phyloP scores from a whole-genome alignment of 2,113 vertebrate genomes.

The Sprattus sprattus region DNA sequence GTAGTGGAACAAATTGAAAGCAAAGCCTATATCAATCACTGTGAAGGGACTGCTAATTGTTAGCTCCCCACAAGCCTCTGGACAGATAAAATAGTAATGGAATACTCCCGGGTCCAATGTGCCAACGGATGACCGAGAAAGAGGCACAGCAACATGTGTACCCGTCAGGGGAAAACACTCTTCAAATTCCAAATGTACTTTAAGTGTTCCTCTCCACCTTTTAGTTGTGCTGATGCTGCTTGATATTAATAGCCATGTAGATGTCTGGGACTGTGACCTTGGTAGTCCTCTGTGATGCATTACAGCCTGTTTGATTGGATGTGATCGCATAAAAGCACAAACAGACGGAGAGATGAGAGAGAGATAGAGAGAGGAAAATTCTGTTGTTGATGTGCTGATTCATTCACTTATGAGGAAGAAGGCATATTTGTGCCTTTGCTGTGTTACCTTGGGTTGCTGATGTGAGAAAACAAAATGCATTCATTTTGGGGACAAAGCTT shows the following conservation, averaged over 20 bases:
- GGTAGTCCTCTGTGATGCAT: slow-evolving; percentile 8
- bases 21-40: slow-evolving; percentile 98
- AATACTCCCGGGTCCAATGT: slow-evolving; percentile 86
- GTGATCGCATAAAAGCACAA: not conserved
- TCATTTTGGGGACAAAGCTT: slow-evolving; percentile 60
- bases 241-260: slow-evolving; percentile 3
- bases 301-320: slow-evolving; percentile 8
- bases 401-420: not conserved
- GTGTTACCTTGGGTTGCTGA: slow-evolving; percentile 24
- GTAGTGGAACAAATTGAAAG: slow-evolving; percentile 99
- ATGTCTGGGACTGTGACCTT: not conserved
- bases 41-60: slow-evolving; percentile 97
- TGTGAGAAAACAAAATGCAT: slow-evolving; percentile 46
- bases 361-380: not conserved
- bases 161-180: not conserved
- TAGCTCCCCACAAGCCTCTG: slow-evolving; percentile 86
- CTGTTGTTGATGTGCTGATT: slow-evolving; percentile 4
- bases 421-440: not conserved
- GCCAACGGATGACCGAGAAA: slow-evolving; percentile 79
- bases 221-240: not conserved
- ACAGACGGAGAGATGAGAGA: slow-evolving; percentile 1
- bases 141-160: slow-evolving; percentile 27
- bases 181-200: not conserved
- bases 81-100: slow-evolving; percentile 90
- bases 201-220: not conserved